Base-by-base conservation (phyloP, 2,797 vertebrate species). In the Setipinna tenuifilis region DNA sequence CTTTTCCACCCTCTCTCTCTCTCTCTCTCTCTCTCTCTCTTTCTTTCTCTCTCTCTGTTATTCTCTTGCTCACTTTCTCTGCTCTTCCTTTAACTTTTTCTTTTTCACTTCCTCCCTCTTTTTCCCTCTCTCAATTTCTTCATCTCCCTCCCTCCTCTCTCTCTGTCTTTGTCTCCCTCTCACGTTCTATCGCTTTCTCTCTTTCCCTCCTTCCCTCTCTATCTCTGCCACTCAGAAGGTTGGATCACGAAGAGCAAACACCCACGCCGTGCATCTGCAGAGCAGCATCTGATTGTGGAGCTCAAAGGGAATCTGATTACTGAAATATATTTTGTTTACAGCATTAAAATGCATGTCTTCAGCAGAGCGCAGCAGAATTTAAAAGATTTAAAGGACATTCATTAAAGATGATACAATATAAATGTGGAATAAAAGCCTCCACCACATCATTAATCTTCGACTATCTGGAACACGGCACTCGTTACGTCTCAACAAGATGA, bases 241-340 rank as follows among this genome's bases (percentile, higher is more conserved):
- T 6, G 17, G 71, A 44, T 78, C 71, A 78, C 41, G 35, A 78
- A 78, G 31, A 41, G 35, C 31, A 78, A 44, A 78, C 71, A 78
- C 71, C 71, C 71, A 44, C 71, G 1, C 35, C 19, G 31, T 75
- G 83, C 89, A 87, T 44, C 31, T 78, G 71, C 81, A 1, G 35
- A 84, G 48, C 75, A 65, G 82, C 61, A 61, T 50, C 81, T 44
- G 62, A 84, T 65, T 84, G 62, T 82, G 86, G 54, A 81, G 80
- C 59, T 62, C 41, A 85, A 28, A 88, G 85, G 83, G 85, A 59
- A 41, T 89, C 82, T 82, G 88, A 90, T 62, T 54, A 54, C 23
- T 78, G 71, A 78, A 25, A 82, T 14, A 84, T 31, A 16, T 46
- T 82, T 84, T 83, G 21, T 25, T 80, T 83, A 78, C 57, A n/a